Evolutionary conservation across 2,113 vertebrate genomes (phyloP).

Genomic region (Hirundichthys speculiger): DNA sequence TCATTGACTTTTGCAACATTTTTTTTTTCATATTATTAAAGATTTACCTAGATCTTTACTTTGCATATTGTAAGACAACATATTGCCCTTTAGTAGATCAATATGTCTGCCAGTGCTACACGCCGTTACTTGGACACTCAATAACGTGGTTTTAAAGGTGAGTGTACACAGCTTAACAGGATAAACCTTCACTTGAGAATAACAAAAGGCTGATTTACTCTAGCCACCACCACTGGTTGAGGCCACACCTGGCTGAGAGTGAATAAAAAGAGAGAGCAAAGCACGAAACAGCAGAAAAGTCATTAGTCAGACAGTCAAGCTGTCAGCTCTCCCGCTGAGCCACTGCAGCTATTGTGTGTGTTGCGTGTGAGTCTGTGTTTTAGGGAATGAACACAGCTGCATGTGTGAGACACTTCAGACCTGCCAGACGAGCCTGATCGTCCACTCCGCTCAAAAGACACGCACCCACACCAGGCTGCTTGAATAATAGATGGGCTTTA

Average conservation of each 20-base stretch:
- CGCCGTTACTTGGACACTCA: slow-evolving; percentile 5
- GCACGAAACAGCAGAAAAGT: slow-evolving; percentile 38
- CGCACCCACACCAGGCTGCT: slow-evolving; percentile 22
- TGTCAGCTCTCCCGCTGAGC: slow-evolving; percentile 63
- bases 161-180: slow-evolving; percentile 55
- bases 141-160: slow-evolving; percentile 39
- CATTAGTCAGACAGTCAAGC: slow-evolving; percentile 54
- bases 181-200: slow-evolving; percentile 47
- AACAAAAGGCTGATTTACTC: slow-evolving; percentile 50
- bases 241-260: slow-evolving; percentile 46
- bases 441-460: slow-evolving; percentile 37
- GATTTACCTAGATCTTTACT: too few species aligned
- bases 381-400: slow-evolving; percentile 41
- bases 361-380: slow-evolving; percentile 34
- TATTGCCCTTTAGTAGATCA: too few species aligned
- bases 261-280: not conserved
- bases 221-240: slow-evolving; percentile 4
- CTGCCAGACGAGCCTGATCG: slow-evolving; percentile 26
- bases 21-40: too few species aligned
- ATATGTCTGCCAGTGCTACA: too few species aligned
- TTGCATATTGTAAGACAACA: too few species aligned
- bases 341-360: slow-evolving; percentile 16
- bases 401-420: slow-evolving; percentile 45
- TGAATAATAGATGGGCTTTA: slow-evolving; percentile 56
- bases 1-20: too few species aligned